Evolutionary conservation across 1,140 invertebrate species (phyloP), one percentile per base, ranked within the genome.

Genomic region (Drosophila parvula): DNA sequence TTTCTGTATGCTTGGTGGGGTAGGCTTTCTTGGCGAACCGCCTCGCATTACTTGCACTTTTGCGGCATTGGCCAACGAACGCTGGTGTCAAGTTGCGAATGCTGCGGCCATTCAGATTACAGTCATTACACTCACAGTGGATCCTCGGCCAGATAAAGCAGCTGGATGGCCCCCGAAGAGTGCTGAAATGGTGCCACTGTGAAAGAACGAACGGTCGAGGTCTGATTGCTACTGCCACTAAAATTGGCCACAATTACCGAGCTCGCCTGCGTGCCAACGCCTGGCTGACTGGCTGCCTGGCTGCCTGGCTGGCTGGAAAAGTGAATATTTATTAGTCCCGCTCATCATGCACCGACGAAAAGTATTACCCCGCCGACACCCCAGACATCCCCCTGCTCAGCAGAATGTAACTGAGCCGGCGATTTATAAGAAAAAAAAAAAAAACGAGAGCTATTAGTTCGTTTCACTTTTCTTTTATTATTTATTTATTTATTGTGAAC

Each of bases 401-500:
- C 80, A 88, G 84, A 83, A 88, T 88, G 84, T 89, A 88, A 88
- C 83, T 83, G 67, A 79, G 67, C 32, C 55, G 62, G 80, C 78
- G 76, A 89, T 71, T 80, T 81, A 81, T 89, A 18, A 22, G 22
- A 22, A 22, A 22, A 22, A 22, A 50, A 50, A 30, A 82, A 86
- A 89, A 89, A 89, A 89, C 84, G 84, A 89, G 84, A 89, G 84
- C 85, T 89, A 89, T 76, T 84, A 75, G 85, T 79, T 89, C 78
- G 85, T 89, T 89, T 89, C 84, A 90, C 85, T 89, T 89, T 90
- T 84, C 84, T 90, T 90, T 88, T 90, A 81, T 84, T 90, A 81
- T 84, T 88, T 90, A 84, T 84, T 78, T 89, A 86, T 86, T 79
- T 81, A 74, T 79, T 43, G 55, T 61, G 65, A 63, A 75, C 70